A percentile compares a stretch with the other conserved stretches of the same genome.
Evolutionary conservation across 2,888 invertebrate species (phyloP).

Genomic region (Elysia crispata): DNA sequence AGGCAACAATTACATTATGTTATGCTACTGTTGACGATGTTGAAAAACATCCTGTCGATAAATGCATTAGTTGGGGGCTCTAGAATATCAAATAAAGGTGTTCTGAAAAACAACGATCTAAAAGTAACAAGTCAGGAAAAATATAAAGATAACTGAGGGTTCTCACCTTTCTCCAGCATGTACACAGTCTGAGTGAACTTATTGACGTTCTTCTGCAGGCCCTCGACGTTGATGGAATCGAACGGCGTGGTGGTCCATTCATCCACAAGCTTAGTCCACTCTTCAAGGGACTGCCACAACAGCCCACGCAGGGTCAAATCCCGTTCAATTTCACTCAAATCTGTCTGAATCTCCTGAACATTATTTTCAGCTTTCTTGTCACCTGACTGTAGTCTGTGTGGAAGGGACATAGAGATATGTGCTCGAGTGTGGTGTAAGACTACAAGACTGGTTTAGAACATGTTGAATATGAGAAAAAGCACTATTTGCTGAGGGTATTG

Average conservation of each 20-base stretch:
- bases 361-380: constrained; percentile 68
- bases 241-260: constrained; percentile 75
- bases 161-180: constrained; percentile 77
- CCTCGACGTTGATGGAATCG: constrained; percentile 75
- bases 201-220: constrained; percentile 76
- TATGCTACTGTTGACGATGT: no score
- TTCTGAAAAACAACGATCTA: no score
- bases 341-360: constrained; percentile 73
- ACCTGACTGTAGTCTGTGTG: constrained; percentile 57
- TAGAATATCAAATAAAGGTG: no score
- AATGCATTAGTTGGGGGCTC: no score
- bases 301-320: constrained; percentile 75
- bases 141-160: no score
- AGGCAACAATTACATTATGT: no score
- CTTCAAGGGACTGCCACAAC: constrained; percentile 76
- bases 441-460: no score
- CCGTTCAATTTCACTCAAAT: constrained; percentile 76
- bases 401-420: neutral
- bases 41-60: no score
- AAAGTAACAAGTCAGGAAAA: no score
- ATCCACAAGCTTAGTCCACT: constrained; percentile 74
- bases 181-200: constrained; percentile 77
- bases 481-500: no score
- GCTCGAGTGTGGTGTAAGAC: no score
- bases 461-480: no score